Base-by-base conservation (phyloP, 1,140 invertebrate species). In the Penaeus indicus region DNA sequence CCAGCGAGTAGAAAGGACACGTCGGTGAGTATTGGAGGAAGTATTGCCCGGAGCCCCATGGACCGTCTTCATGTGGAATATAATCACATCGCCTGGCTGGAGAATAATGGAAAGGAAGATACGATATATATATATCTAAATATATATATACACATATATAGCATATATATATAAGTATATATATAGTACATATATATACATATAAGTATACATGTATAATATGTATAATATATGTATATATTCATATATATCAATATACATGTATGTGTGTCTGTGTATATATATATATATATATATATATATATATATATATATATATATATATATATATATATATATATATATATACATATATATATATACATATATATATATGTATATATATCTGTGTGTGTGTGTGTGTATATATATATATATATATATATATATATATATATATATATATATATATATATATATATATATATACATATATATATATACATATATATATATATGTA, bases 21-120 rank as follows among this genome's bases (percentile, higher is more conserved):
- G 90, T 47, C 92, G 85, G 8, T 82, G 82, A n/a, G 27, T 60
- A n/a, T 25, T 72, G n/a, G 32, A 10, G 3, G 90, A 91, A 0
- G 42, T 21, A 61, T 92, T 92, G 18, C 92, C 92, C 0, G 90
- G 86, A 3, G 92, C 92, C 19, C 90, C 91, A 67, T 92, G 92
- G 0, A 92, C 72, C 13, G 91, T 92, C 85, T 85, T 90, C 92
- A 92, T 92, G 79, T 92, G 92, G 82, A 92, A 92, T 1, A 92
- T 91, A 3, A 92, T 90, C 60, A 92, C 92, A 80, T 92, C 92
- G 2, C 92, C 92, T 3, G 91, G 91, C 91, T 91, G 64, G 1
- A 84, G 69, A 64, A 11, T 67, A 27, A 78, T 21, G 18, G 22
- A 16, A 32, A 32, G 32, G 32, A 32, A 32, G 32, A 32, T 0